Conservation (phyloP, 1,140 invertebrate genomes). For the Drosophila tani region DNA sequence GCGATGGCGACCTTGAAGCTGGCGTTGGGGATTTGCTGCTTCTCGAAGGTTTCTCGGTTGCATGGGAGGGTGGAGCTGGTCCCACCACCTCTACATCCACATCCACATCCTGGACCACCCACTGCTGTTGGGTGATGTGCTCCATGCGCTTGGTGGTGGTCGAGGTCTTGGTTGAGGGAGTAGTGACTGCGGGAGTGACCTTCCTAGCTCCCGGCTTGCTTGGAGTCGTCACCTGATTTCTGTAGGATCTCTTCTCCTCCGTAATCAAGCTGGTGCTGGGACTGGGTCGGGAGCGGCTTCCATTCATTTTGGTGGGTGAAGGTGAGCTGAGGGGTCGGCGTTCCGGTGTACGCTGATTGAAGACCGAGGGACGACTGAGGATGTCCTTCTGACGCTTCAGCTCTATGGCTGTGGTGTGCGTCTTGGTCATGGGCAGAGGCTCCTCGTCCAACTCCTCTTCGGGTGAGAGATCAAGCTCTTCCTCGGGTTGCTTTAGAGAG, state of each 20-base stretch:
- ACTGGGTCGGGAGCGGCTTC: slow-evolving; percentile 22
- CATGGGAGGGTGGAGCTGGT: slow-evolving; percentile 22
- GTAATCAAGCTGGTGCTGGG: slow-evolving; percentile 40
- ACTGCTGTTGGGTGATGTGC: slow-evolving; percentile 60
- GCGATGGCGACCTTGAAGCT: slow-evolving; percentile 20
- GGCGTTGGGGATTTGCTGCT: slow-evolving; percentile 16
- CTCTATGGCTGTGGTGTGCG: slow-evolving; percentile 71
- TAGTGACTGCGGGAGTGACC: neutral
- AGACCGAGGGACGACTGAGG: slow-evolving; percentile 85
- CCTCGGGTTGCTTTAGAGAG: slow-evolving; percentile 11
- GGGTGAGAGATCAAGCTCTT: slow-evolving; percentile 17
- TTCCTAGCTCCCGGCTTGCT: slow-evolving; percentile 18
- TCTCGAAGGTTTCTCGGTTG: neutral
- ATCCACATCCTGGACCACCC: slow-evolving; percentile 65
- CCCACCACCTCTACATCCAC: slow-evolving; percentile 59
- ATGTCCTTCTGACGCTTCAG: slow-evolving; percentile 85
- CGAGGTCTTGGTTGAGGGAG: slow-evolving; percentile 10
- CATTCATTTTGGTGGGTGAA: slow-evolving; percentile 16
- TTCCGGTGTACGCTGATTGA: slow-evolving; percentile 34
- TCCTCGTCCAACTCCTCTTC: slow-evolving; percentile 55
- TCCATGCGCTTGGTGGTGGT: slow-evolving; percentile 44
- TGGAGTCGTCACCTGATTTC: slow-evolving; percentile 38
- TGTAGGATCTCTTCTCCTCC: slow-evolving; percentile 60
- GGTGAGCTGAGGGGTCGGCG: slow-evolving; percentile 23
- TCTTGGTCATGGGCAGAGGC: slow-evolving; percentile 67